Conservation (phyloP, 2,888 invertebrate genomes). For the Autographa pulchrina region DNA sequence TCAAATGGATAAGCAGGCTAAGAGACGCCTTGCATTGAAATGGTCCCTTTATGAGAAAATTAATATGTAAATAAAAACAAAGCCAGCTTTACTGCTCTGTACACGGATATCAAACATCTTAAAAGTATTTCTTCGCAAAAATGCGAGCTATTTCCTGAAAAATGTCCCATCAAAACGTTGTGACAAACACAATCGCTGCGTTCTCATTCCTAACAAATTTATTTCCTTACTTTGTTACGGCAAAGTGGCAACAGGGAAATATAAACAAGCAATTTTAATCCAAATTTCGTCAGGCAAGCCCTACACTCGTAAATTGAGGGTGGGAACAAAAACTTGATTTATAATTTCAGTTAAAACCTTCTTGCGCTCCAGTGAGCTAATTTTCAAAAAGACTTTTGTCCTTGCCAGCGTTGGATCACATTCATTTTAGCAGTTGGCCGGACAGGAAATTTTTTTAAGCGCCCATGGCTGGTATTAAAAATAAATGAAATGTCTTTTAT, state of each 20-base stretch:
- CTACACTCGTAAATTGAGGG: conserved; percentile 54
- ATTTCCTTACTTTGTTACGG: conserved; percentile 48
- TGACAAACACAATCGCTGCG: conserved; percentile 29
- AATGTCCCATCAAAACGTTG: conserved; percentile 44
- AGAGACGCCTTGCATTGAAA: conserved; percentile 37
- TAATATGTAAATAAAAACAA: conserved; percentile 53
- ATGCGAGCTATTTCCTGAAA: conserved; percentile 36
- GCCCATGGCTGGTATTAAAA: conserved; percentile 69
- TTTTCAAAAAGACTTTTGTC: conserved; percentile 76
- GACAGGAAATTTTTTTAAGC: conserved; percentile 68
- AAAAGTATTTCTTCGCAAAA: conserved; percentile 17
- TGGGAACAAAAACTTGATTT: conserved; percentile 76
- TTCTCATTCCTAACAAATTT: conserved; percentile 51
- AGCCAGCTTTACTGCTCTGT: conserved; percentile 20
- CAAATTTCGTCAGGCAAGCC: conserved; percentile 58
- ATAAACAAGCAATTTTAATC: conserved; percentile 60
- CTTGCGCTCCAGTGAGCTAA: conserved; percentile 70
- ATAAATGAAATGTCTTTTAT: conserved; percentile 69
- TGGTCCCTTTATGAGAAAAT: conserved; percentile 45
- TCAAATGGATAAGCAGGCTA: conserved; percentile 38
- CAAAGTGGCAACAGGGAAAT: conserved; percentile 52
- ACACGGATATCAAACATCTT: conserved; percentile 8
- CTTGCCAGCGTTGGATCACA: conserved; percentile 66
- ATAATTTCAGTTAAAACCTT: conserved; percentile 72
- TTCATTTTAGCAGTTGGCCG: conserved; percentile 68